Base-by-base conservation (phyloP, 1,140 invertebrate species). In the Drosophila cardini region DNA sequence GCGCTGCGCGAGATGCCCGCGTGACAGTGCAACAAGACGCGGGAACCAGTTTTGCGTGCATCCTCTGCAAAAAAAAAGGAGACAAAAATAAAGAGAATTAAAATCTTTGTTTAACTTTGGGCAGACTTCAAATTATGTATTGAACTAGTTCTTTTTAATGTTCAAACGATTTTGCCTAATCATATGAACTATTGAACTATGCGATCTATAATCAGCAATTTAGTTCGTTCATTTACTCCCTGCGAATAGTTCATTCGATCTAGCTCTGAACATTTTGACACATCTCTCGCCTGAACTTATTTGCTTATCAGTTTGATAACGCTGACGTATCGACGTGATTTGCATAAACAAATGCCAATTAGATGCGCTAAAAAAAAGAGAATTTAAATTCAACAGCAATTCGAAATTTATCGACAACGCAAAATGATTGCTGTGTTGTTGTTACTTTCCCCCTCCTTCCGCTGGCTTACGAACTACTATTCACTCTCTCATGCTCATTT, bases 1-100 rank as follows among this genome's bases (percentile, higher is more conserved):
- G 98, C 97, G 67, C 97, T 98, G 67, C 98, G 94, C 9, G 97
- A 98, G 11, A 99, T 96, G 13, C 98, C 98, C 10, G 98, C 98
- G 87, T 98, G 98, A 93, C 98, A 99, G 92, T 99, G 98, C 36
- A 99, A 96, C 81, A 99, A 93, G 36, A 99, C 97, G 79, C 96
- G 96, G 46, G 94, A 94, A 73, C 96, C 95, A 50, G 94, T 94
- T 92, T 95, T 95, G 70, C 96, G 94, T 50, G 97, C 97, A 93
- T 96, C 96, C 92, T 98, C 97, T 98, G 95, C 42, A 96, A 96
- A 89, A 87, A 93, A 80, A 74, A 93, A n/a, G n/a, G 82, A 85
- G 48, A 58, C 53, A 78, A 48, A 63, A 64, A 81, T 43, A 53
- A 34, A 56, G 21, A 32, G 4, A 55, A 40, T 13, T 10, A 16